phyloP scores from a whole-genome alignment of 2,113 vertebrate genomes.

The Gasterosteus nipponicus region DNA sequence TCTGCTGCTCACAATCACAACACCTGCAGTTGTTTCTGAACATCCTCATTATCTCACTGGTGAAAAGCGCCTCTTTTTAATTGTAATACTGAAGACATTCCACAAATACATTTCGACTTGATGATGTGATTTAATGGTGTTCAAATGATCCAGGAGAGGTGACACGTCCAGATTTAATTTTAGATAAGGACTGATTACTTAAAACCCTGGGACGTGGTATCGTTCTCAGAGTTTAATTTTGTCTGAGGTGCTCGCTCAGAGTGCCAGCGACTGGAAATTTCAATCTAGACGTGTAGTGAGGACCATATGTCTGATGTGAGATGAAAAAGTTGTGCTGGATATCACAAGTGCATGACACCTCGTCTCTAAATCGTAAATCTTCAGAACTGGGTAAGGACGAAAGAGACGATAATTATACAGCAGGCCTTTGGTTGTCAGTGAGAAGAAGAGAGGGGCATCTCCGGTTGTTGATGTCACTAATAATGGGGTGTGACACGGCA shows the following conservation, averaged over 20 bases:
- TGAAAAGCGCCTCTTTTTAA: not conserved
- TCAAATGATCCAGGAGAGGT: conserved; percentile 22
- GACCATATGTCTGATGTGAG: not conserved
- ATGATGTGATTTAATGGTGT: conserved; percentile 23
- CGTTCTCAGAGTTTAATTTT: conserved; percentile 11
- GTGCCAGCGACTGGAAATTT: not conserved
- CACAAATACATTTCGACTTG: conserved; percentile 18
- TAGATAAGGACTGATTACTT: conserved; percentile 48
- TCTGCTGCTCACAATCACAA: not conserved
- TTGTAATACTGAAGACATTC: not conserved
- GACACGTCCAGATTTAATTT: conserved; percentile 54
- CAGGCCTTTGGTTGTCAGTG: conserved; percentile 44
- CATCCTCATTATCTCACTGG: not conserved
- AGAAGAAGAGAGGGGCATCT: conserved; percentile 49
- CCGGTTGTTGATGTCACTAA: conserved; percentile 64
- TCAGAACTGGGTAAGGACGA: conserved; percentile 6
- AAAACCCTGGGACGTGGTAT: conserved; percentile 35
- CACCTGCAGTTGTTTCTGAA: conserved; percentile 6
- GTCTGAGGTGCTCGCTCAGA: not conserved
- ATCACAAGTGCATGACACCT: not conserved
- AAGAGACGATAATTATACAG: conserved; percentile 65
- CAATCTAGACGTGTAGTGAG: not conserved
- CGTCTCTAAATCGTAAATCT: not conserved
- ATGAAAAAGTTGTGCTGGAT: not conserved
- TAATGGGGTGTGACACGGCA: conserved; percentile 68